Evolutionary conservation across 2,888 invertebrate species (phyloP), one percentile per base, ranked within the genome.

Genomic region (Campaea margaritaria): DNA sequence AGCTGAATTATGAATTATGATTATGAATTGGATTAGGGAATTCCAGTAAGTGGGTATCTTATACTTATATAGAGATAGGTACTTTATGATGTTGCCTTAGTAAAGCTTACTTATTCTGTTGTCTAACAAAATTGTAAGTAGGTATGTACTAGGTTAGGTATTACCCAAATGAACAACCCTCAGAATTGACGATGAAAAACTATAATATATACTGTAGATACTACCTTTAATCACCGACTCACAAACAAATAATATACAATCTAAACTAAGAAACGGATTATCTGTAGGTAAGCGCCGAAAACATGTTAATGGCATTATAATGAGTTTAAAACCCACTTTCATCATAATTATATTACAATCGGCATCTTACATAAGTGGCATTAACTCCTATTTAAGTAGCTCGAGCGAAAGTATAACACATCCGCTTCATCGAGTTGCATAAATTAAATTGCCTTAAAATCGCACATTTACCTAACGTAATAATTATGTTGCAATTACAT

Each of bases 371-470:
- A 54, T 50, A 54, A 53, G 16, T 38, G 21, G 14, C 21, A 9
- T 49, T 45, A 34, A 58, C 53, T 59, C 48, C 39, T 41, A 53
- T 48, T 13, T 39, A 44, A 45, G 48, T 53, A 38, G 58, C 44
- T 53, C 53, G 49, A 54, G 54, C 54, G 62, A 62, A 62, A 58
- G 49, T 54, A 41, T 42, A 42, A 12, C 43, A 54, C 51, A 52
- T 59, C 59, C 54, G 59, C 31, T n/a, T 49, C n/a, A 45, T 38
- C 31, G 31, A 45, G 49, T 59, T 59, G 50, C 54, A 45, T 59
- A 59, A 54, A 59, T 31, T 12, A 43, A 53, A 52, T 47, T 58
- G 52, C 14, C n/a, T 16, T 21, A 34, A 7, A 39, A 46, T 45
- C 13, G 15, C 39, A 46, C 11, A 16, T 43, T 43, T 48, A 51